Evolutionary conservation across 2,797 vertebrate genomes (phyloP), one percentile per base, ranked within the genome.

Genomic region (Hylomyscus alleni): DNA sequence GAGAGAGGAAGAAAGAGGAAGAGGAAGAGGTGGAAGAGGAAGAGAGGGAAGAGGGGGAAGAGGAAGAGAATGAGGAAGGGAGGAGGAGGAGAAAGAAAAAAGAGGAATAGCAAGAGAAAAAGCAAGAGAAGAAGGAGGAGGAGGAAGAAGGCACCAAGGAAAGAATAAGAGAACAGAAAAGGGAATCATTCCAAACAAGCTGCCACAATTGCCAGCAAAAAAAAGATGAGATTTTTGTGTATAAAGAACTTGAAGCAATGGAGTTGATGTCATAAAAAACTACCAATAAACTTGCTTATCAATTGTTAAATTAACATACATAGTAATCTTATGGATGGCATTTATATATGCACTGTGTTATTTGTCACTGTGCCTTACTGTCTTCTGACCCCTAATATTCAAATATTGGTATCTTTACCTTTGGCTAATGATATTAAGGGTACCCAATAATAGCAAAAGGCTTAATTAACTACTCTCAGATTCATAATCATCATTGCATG

Each of bases 381-480:
- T 37, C 34, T 22, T 12, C 20, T 37, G 29, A 37, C 8, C 34
- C 4, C 31, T 83, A n/a, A 14, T 82, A 31, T 91, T 40, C 13
- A 62, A 84, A 91, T 86, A 83, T 92, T 81, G 56, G 11, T 82
- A 75, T 91, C 72, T 94, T 95, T 60, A 90, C 15, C 9, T 75
- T 29, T 31, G 78, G 22, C 62, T 69, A 89, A 95, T 88, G 6
- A 52, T 73, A 67, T 73, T 58, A 56, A 89, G 52, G 37, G 37
- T 29, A 94, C 60, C 82, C 26, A 93, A 47, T 60, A 86, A 73
- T 3, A 89, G 15, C 69, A 20, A 94, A 76, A 62, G 4, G 50
- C 9, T 92, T 93, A 85, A 69, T 75, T 89, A 80, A 65, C 72
- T 56, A 72, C 40, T 65, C 15, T 29, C 37, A 82, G 29, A 89